Evolutionary conservation across 2,797 vertebrate genomes (phyloP).

Genomic region (Uromys caudimaculatus): DNA sequence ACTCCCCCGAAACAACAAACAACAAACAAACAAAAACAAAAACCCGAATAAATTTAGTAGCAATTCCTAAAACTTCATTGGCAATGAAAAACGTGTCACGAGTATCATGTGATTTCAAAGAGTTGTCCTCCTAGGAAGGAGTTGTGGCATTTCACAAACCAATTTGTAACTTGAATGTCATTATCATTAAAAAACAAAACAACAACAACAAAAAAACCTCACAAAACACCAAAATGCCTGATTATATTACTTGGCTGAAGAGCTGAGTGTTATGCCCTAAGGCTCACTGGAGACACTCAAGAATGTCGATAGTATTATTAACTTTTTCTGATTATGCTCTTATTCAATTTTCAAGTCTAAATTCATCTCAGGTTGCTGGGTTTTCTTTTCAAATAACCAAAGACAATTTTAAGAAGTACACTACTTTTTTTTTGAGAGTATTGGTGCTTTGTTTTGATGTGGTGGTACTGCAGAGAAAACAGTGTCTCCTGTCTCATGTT

Average conservation of each 20-base stretch:
- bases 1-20: too few species aligned
- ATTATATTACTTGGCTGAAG: not conserved
- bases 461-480: not conserved
- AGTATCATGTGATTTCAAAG: not conserved
- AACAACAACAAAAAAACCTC: too few species aligned
- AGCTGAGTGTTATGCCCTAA: not conserved
- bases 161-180: not conserved
- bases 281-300: not conserved
- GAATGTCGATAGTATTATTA: not conserved
- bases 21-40: not conserved
- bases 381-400: not conserved
- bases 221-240: not conserved
- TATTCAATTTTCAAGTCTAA: not conserved
- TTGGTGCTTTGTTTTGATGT: not conserved
- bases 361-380: constrained; percentile 33
- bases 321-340: not conserved
- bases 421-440: not conserved
- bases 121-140: not conserved
- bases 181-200: not conserved
- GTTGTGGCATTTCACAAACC: constrained; percentile 25
- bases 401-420: not conserved
- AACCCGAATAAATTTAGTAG: not conserved
- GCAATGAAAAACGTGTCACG: constrained; percentile 28
- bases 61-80: constrained; percentile 34
- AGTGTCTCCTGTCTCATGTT: not conserved